Evolutionary conservation across 2,113 vertebrate genomes (phyloP).

Genomic region (Caracal caracal): DNA sequence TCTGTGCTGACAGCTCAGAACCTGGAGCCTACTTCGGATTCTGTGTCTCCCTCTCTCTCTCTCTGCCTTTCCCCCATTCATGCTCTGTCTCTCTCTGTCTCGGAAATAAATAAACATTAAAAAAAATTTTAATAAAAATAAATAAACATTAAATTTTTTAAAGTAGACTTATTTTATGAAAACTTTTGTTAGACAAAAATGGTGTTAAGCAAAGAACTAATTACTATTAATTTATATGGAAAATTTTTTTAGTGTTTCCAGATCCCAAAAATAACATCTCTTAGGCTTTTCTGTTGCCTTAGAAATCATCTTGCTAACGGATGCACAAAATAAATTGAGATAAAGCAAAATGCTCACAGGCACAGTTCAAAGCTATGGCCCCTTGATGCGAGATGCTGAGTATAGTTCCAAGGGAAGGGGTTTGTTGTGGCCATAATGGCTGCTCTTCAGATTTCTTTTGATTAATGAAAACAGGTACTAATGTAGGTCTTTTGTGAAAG

Average conservation of each 20-base stretch:
- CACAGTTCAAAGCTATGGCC: background rate
- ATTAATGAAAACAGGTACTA: background rate
- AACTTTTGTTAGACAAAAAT: background rate
- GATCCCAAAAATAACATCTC: background rate
- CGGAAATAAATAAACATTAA: too few relatives aligned
- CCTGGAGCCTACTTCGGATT: too few relatives aligned
- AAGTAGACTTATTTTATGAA: background rate
- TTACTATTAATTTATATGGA: background rate
- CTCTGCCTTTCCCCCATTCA: too few relatives aligned
- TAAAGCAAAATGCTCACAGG: background rate
- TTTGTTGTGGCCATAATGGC: background rate
- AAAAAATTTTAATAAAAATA: too few relatives aligned
- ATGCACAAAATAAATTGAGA: background rate
- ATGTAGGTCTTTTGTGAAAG: background rate
- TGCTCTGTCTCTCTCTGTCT: too few relatives aligned
- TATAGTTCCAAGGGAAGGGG: background rate
- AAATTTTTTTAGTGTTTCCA: background rate
- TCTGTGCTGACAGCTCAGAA: too few relatives aligned
- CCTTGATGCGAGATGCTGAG: background rate
- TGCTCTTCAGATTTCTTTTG: background rate
- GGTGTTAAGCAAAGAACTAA: background rate
- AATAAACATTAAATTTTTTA: too few relatives aligned
- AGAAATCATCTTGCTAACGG: background rate
- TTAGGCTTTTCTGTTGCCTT: background rate
- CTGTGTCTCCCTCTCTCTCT: too few relatives aligned